Evolutionary conservation across 2,113 vertebrate species (phyloP).

Genomic region (Psettodes erumei): DNA sequence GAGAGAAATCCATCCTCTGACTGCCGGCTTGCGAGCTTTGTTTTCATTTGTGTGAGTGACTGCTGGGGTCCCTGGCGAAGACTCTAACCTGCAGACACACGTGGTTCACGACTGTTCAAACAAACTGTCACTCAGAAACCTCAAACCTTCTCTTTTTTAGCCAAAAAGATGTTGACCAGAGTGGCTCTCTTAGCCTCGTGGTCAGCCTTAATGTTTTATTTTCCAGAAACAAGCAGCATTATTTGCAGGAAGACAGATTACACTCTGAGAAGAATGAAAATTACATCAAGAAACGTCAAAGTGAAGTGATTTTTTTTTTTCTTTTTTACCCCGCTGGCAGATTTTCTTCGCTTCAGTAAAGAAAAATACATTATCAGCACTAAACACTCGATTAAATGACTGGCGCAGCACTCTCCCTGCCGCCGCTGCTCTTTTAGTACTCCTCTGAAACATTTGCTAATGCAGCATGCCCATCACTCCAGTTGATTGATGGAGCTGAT

Average conservation of each 20-base stretch:
- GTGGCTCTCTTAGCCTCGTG: not conserved
- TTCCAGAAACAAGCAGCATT: not conserved
- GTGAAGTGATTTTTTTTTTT: conserved; percentile 22
- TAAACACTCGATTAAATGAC: conserved; percentile 42
- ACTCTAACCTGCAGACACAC: conserved; percentile 27
- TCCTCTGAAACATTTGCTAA: conserved; percentile 44
- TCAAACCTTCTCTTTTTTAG: conserved; percentile 4
- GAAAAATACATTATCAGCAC: conserved; percentile 43
- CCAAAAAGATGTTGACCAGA: not conserved
- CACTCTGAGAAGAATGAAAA: not conserved
- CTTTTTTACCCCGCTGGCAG: conserved; percentile 4
- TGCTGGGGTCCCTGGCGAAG: conserved; percentile 41
- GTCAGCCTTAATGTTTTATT: conserved; percentile 20
- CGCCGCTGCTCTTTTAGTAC: conserved; percentile 37
- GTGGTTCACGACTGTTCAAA: conserved; percentile 44
- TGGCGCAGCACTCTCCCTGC: not conserved
- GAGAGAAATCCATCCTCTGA: conserved; percentile 46
- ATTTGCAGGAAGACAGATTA: conserved; percentile 26
- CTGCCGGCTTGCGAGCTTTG: conserved; percentile 36
- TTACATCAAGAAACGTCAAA: conserved; percentile 1
- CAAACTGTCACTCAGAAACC: conserved; percentile 55
- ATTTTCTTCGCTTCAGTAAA: conserved; percentile 35
- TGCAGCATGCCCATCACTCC: conserved; percentile 48
- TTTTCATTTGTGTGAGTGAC: conserved; percentile 58
- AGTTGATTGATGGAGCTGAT: conserved; percentile 55